Percentiles rank a stretch among this genome's conserved stretches.
Evolutionary conservation across 2,113 vertebrate genomes (phyloP).

Genomic region (Hippocampus abdominalis): DNA sequence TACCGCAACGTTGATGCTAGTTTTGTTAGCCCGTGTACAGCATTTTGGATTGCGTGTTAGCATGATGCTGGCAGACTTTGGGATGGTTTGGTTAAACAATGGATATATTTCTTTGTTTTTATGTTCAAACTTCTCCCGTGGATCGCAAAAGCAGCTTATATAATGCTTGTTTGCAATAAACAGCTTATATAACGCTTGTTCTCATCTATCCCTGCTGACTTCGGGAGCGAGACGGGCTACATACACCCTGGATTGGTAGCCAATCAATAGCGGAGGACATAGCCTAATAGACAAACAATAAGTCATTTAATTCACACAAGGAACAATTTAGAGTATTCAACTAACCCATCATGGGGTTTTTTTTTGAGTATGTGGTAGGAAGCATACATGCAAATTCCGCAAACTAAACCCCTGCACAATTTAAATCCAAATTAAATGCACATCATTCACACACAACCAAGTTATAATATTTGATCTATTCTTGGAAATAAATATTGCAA

Average conservation of each 20-base stretch:
- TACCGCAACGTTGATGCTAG: background rate
- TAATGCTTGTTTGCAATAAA: too few relatives aligned
- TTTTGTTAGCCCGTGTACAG: background rate
- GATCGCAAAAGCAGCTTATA: too few relatives aligned
- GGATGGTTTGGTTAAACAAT: background rate
- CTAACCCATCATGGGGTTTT: background rate
- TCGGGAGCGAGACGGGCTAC: background rate
- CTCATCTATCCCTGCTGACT: background rate
- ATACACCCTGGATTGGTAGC: background rate
- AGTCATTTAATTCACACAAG: background rate
- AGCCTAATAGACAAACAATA: background rate
- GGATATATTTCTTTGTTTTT: background rate
- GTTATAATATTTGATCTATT: background rate
- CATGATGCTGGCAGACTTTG: too few relatives aligned
- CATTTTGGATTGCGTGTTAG: too few relatives aligned
- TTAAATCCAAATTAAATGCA: too few relatives aligned
- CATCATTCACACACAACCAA: background rate
- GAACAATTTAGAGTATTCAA: background rate
- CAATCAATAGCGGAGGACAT: background rate
- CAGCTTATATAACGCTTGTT: background rate
- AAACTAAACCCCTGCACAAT: background rate
- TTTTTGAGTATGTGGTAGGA: background rate
- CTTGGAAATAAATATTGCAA: background rate
- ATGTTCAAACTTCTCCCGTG: background rate
- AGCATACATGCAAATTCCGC: too few relatives aligned